Percentiles rank a stretch among this genome's conserved stretches.
Evolutionary conservation across 2,113 vertebrate genomes (phyloP).

Genomic region (Sardina pilchardus): DNA sequence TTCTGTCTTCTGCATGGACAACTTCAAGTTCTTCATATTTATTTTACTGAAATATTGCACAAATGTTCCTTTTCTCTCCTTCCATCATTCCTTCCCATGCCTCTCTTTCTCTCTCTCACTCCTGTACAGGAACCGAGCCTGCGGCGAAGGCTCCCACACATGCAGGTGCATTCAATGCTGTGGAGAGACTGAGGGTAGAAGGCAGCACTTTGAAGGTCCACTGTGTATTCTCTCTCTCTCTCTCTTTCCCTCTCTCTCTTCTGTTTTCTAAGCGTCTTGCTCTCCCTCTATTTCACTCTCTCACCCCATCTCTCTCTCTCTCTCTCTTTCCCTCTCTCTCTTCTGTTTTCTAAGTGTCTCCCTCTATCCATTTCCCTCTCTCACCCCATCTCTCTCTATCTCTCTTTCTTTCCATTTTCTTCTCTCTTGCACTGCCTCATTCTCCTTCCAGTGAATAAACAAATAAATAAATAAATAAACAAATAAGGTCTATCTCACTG

Average conservation of each 20-base stretch:
- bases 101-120: neutral
- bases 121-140: neutral
- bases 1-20: too few species aligned
- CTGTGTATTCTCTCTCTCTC: conserved; percentile 23
- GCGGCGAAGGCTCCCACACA: conserved; percentile 28
- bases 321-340: neutral
- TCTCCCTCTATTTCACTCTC: conserved; percentile 16
- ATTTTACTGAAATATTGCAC: too few species aligned
- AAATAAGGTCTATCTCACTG: too few species aligned
- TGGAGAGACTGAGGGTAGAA: conserved; percentile 16
- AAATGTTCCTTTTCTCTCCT: too few species aligned
- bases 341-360: too few species aligned
- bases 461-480: too few species aligned
- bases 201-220: conserved; percentile 30
- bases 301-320: neutral
- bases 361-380: neutral
- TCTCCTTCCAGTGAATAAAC: too few species aligned
- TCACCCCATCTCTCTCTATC: too few species aligned
- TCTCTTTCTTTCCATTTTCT: too few species aligned
- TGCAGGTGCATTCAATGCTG: conserved; percentile 35
- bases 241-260: neutral
- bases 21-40: too few species aligned
- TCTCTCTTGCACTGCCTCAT: too few species aligned
- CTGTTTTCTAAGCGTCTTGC: neutral
- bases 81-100: neutral